Base-by-base conservation (phyloP, 2,113 vertebrate species). In the Hirundichthys speculiger region DNA sequence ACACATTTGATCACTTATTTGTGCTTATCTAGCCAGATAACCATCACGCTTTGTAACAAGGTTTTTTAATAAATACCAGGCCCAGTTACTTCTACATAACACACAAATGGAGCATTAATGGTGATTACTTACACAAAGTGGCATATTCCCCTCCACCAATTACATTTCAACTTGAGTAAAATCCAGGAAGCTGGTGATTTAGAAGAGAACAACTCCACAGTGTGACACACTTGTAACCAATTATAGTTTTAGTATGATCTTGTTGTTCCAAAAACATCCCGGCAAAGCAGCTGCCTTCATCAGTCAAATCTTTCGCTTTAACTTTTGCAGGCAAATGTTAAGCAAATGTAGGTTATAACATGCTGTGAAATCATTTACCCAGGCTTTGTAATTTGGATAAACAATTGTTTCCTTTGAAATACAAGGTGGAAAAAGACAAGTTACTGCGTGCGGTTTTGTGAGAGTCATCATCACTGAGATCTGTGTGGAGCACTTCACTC, bases 81-180 rank as follows among this genome's bases (percentile, higher is more conserved):
- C 64, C 50, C 48, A 45, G 41, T 71, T 19, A 58, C 55, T 53
- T 42, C 3, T 63, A 66, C 47, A 24, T 59, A 75, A 66, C 52
- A 73, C 64, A 88, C 79, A 85, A 80, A 64, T 42, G 51, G 53
- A 43, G 58, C 74, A 70, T 82, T 84, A 65, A 80, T 47, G 54
- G 54, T 58, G 61, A 84, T 84, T 76, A 74, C 75, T 68, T 42
- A 62, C 68, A 76, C 68, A 60, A 76, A 74, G 68, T 49, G 20
- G 67, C 70, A 72, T 54, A 73, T 83, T 84, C 83, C 50, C 64
- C 49, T 38, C n/a, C 2, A 6, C 52, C 64, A 79, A 80, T 80
- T 79, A 54, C 42, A 72, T 82, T 84, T 83, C 79, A 56, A 74
- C 49, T 55, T 61, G 41, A 75, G 65, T 73, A 63, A 79, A 62